Conservation (phyloP, 1,140 invertebrate species). For the Platyscapa corneri region DNA sequence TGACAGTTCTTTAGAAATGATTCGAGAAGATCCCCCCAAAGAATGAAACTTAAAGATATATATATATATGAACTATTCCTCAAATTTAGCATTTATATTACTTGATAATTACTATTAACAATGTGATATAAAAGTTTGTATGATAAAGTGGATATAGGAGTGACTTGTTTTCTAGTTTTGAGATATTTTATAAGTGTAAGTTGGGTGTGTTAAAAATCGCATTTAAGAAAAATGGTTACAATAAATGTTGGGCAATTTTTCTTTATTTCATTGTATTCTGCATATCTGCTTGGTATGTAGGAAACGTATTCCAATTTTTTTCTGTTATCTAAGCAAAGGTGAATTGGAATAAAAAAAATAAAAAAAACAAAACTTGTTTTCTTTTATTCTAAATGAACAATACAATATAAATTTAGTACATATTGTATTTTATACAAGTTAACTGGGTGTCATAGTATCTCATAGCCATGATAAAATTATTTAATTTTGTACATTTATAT, state of each 20-base stretch:
- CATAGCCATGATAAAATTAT: conserved; percentile 48
- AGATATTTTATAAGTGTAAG: conserved; percentile 49
- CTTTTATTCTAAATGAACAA: conserved; percentile 49
- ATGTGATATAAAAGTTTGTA: conserved; percentile 41
- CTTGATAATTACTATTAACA: conserved; percentile 29
- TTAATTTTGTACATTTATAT: conserved; percentile 48
- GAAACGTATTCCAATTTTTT: conserved; percentile 39
- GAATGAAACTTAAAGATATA: conserved; percentile 59
- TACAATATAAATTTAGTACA: conserved; percentile 47
- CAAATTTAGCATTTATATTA: conserved; percentile 40
- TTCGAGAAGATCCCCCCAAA: conserved; percentile 71
- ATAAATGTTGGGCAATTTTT: conserved; percentile 48
- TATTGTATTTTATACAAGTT: conserved; percentile 49
- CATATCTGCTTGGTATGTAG: conserved; percentile 20
- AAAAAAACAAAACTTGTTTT: conserved; percentile 40
- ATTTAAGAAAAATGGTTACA: conserved; percentile 37
- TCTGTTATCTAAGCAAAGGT: conserved; percentile 19
- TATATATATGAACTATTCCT: conserved; percentile 35
- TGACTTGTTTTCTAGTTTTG: conserved; percentile 52
- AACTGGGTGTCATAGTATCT: conserved; percentile 27
- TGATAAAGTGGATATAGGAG: conserved; percentile 7
- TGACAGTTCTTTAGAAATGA: conserved; percentile 74
- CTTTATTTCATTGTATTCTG: conserved; percentile 42
- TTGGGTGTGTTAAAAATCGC: conserved; percentile 31
- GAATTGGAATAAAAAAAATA: conserved; percentile 46